These are phyloP conservation scores for Corythornis cristatus DNA, from an alignment of 2,113 vertebrate genomes.

Conservation along the genomic window DNA sequence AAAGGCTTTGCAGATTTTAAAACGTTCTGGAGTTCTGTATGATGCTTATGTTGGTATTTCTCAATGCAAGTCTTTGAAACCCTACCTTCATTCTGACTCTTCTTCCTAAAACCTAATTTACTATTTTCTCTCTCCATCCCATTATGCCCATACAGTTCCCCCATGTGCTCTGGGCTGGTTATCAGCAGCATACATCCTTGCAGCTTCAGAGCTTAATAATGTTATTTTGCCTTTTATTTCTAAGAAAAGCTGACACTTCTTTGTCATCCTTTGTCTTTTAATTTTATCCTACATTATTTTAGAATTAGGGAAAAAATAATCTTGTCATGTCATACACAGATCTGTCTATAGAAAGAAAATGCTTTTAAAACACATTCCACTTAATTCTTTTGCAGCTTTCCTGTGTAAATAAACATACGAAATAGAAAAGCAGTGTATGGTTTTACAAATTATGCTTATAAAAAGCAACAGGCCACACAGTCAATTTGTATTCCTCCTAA, in stretches of 20 bases:
- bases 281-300: not conserved
- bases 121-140: not conserved
- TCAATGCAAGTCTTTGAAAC: not conserved
- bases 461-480: not conserved
- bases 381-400: not conserved
- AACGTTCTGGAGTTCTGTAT: not conserved
- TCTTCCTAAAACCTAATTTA: not conserved
- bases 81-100: not conserved
- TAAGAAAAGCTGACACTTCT: not conserved
- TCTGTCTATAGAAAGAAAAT: not conserved
- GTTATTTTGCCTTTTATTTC: not conserved
- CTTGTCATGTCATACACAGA: not conserved
- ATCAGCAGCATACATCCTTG: not conserved
- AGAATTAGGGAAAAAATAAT: not conserved
- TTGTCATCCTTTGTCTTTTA: not conserved
- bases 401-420: not conserved
- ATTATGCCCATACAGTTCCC: not conserved
- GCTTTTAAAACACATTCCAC: not conserved
- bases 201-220: not conserved
- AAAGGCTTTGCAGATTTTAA: slow-evolving; percentile 6
- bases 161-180: rapidly evolving
- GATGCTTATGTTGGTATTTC: not conserved
- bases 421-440: not conserved
- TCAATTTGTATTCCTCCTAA: not conserved
- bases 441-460: not conserved